Evolutionary conservation across 2,888 invertebrate genomes (phyloP).

Genomic region (Morpho achilles): DNA sequence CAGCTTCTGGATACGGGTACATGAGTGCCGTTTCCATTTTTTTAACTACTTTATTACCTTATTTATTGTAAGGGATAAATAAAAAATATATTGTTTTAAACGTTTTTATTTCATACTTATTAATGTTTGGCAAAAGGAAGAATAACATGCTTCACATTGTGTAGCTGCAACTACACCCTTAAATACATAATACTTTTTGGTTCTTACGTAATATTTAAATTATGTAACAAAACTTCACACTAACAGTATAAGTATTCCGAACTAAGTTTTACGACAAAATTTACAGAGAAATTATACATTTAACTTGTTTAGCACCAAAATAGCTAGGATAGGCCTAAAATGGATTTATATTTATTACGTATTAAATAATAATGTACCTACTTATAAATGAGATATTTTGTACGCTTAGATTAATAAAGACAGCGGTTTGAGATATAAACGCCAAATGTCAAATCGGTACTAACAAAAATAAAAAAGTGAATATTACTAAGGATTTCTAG

Average conservation of each 20-base stretch:
- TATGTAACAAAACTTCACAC: conserved; percentile 31
- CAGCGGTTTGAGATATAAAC: too few relatives aligned
- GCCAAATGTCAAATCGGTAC: too few relatives aligned
- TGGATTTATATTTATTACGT: conserved; percentile 10
- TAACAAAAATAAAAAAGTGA: too few relatives aligned
- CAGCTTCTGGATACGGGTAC: too few relatives aligned
- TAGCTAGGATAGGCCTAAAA: conserved; percentile 35
- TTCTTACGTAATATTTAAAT: conserved; percentile 48
- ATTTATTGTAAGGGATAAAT: background rate
- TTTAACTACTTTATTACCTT: too few relatives aligned
- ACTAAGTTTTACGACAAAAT: background rate
- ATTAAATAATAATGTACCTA: too few relatives aligned
- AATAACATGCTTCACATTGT: conserved; percentile 48
- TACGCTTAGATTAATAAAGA: too few relatives aligned
- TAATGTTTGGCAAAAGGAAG: conserved; percentile 75
- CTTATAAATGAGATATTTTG: too few relatives aligned
- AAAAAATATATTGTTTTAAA: conserved; percentile 44
- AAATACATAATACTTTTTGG: conserved; percentile 71
- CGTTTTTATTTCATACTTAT: conserved; percentile 61
- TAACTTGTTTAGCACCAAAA: conserved; percentile 62
- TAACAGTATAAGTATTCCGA: conserved; percentile 9
- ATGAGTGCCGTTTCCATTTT: too few relatives aligned
- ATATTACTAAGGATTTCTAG: too few relatives aligned
- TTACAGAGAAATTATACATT: conserved; percentile 27
- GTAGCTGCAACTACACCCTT: conserved; percentile 40